Evolutionary conservation across 2,113 vertebrate genomes (phyloP).

Genomic region (Carlito syrichta): DNA sequence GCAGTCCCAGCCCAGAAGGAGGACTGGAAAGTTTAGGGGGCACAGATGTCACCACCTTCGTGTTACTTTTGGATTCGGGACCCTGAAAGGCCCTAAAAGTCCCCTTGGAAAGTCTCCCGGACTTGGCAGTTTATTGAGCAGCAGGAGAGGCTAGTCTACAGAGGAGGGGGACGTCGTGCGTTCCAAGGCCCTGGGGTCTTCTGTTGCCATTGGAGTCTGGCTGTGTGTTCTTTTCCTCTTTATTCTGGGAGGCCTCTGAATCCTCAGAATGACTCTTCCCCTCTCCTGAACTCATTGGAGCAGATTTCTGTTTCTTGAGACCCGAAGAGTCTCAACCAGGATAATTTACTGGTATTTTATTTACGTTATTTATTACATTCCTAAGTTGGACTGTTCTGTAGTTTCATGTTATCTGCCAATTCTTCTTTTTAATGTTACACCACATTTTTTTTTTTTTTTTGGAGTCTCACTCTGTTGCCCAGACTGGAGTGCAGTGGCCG

Average conservation of each 20-base stretch:
- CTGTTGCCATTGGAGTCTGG: fast-evolving
- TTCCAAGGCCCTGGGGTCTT: not conserved
- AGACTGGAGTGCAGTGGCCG: no score
- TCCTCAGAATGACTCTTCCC: not conserved
- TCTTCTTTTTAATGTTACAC: not conserved
- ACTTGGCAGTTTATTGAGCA: not conserved
- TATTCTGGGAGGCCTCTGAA: not conserved
- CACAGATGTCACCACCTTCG: not conserved
- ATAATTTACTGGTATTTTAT: not conserved
- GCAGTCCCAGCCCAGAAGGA: not conserved
- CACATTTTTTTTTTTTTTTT: not conserved
- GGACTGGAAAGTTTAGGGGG: not conserved
- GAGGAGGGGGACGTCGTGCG: fast-evolving
- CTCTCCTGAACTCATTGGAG: not conserved
- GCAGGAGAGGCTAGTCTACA: not conserved
- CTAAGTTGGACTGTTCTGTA: not conserved
- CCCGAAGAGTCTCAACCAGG: not conserved
- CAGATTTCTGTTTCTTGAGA: not conserved
- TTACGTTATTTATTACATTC: not conserved
- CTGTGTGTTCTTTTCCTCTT: not conserved
- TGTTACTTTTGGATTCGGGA: not conserved
- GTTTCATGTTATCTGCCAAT: not conserved
- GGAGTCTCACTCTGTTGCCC: no score
- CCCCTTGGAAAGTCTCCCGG: not conserved
- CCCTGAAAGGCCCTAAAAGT: not conserved